These are phyloP conservation scores for Tragopan temminckii DNA, from an alignment of 2,797 vertebrate species.

Conservation along the genomic window DNA sequence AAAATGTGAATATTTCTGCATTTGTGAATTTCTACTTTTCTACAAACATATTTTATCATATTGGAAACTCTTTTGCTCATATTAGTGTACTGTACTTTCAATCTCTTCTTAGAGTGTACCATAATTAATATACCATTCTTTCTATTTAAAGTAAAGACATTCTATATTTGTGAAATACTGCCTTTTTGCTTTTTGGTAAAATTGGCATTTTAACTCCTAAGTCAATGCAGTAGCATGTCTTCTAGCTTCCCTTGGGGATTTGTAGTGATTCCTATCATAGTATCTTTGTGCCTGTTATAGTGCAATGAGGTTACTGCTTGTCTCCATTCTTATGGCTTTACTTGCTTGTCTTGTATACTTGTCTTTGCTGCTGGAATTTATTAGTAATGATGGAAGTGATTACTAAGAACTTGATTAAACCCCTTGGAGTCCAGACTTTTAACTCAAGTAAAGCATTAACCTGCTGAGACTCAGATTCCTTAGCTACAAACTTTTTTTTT, in stretches of 20 bases:
- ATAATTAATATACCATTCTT: background rate
- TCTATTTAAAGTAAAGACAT: background rate
- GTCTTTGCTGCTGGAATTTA: background rate
- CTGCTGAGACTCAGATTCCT: background rate
- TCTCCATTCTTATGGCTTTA: slow-evolving; percentile 11
- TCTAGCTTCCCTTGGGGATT: background rate
- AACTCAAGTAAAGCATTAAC: background rate
- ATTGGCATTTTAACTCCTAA: slow-evolving; percentile 7
- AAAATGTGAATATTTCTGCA: background rate
- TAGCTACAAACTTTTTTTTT: background rate
- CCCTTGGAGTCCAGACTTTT: background rate
- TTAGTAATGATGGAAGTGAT: background rate
- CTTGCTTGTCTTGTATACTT: background rate
- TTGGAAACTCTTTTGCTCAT: slow-evolving; percentile 1
- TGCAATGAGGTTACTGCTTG: background rate
- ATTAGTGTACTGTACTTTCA: background rate
- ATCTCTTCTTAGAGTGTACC: background rate
- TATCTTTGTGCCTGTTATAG: background rate
- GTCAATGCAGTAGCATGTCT: background rate
- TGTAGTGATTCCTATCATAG: background rate
- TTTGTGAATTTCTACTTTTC: slow-evolving; percentile 12
- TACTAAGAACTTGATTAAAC: background rate
- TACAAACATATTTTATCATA: background rate
- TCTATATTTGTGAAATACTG: slow-evolving; percentile 28
- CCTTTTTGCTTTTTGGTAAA: slow-evolving; percentile 5